phyloP scores from a whole-genome alignment of 2,797 vertebrate genomes.

The Phylloscopus collybita region DNA sequence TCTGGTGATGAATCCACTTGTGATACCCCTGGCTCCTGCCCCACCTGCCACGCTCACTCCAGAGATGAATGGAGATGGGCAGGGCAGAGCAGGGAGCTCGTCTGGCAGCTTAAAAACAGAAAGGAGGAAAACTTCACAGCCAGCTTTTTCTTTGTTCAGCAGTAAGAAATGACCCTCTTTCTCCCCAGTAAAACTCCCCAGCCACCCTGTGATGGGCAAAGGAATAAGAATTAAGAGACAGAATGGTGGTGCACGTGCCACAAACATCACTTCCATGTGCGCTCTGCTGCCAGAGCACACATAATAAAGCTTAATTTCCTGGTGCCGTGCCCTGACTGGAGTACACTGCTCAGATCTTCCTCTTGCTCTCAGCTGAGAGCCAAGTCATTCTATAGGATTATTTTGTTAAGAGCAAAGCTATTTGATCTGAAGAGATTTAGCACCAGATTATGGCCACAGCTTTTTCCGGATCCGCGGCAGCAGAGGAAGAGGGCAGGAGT shows the following conservation, averaged over 20 bases:
- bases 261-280: neutral
- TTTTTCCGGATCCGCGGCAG: neutral
- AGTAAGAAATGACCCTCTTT: neutral
- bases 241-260: neutral
- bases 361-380: slow-evolving; percentile 4
- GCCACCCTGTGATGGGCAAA: neutral
- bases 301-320: slow-evolving; percentile 55
- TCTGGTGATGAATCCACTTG: neutral
- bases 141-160: neutral
- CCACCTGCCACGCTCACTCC: fast-evolving
- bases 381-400: slow-evolving; percentile 11
- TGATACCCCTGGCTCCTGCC: neutral
- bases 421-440: slow-evolving; percentile 47
- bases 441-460: neutral
- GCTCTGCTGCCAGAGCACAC: neutral
- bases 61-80: neutral
- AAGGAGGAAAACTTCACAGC: neutral
- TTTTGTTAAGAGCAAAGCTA: slow-evolving; percentile 15
- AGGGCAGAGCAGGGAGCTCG: neutral
- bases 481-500: neutral
- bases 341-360: slow-evolving; percentile 47
- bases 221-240: neutral
- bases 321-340: slow-evolving; percentile 28
- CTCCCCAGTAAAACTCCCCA: neutral
- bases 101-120: neutral